A percentile compares a stretch with the other conserved stretches of the same genome.
Conservation (phyloP, 2,797 vertebrate genomes). For the Gallinago solitaria region DNA sequence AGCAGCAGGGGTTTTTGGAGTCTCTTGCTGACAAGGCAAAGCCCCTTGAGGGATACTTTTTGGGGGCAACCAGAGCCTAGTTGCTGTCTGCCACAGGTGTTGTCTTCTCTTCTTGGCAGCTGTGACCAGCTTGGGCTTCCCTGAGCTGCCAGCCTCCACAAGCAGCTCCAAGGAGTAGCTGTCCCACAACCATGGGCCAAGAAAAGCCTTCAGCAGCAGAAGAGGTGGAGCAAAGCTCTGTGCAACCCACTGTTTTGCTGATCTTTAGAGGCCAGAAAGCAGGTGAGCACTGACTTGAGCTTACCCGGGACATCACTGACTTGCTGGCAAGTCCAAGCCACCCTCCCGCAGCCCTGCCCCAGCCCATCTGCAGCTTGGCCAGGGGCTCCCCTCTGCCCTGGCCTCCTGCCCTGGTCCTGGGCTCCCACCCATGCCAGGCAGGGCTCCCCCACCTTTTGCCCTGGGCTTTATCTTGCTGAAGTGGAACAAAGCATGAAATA, state of each 20-base stretch:
- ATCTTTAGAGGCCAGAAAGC: background rate
- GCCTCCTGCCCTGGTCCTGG: fast-evolving
- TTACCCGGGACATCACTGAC: background rate
- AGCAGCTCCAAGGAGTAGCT: background rate
- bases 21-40: background rate
- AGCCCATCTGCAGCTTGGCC: background rate
- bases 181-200: background rate
- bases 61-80: background rate
- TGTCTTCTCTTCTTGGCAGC: background rate
- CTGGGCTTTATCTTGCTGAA: background rate
- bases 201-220: background rate
- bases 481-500: conserved; percentile 62
- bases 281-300: fast-evolving
- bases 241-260: background rate
- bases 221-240: background rate
- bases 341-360: background rate
- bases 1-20: fast-evolving
- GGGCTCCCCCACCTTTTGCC: background rate
- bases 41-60: background rate
- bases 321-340: fast-evolving
- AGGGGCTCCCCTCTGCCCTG: background rate
- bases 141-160: background rate
- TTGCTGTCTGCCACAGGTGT: background rate
- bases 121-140: background rate
- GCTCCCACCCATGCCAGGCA: fast-evolving